Evolutionary conservation across 2,888 invertebrate genomes (phyloP).

Genomic region (Tubulanus polymorphus): DNA sequence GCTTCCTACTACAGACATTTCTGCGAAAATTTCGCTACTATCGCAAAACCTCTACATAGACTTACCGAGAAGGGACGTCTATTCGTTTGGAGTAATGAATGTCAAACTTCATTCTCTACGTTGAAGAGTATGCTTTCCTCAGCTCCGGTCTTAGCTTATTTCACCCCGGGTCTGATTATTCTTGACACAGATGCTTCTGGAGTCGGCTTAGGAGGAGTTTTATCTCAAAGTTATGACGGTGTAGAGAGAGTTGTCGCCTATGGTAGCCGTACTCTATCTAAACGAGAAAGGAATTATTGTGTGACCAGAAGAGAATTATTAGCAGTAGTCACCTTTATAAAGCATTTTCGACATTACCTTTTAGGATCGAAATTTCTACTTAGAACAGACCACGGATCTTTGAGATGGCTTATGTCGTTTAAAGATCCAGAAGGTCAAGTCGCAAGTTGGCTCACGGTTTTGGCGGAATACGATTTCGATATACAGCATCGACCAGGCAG

Average conservation of each 20-base stretch:
- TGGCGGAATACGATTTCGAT: conserved; percentile 12
- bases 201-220: neutral
- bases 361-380: neutral
- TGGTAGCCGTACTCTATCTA: neutral
- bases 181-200: neutral
- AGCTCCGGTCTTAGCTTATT: neutral
- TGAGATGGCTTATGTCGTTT: conserved; percentile 8
- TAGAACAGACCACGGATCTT: neutral
- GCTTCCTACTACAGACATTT: conserved; percentile 4
- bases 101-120: neutral
- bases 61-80: neutral
- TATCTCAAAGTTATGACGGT: neutral
- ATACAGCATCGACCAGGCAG: conserved; percentile 9
- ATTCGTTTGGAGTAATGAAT: neutral
- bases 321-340: neutral
- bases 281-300: neutral
- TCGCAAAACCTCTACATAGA: conserved; percentile 3
- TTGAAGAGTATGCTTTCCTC: neutral
- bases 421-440: conserved; percentile 14
- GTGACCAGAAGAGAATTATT: neutral
- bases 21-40: conserved; percentile 1
- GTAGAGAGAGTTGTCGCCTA: neutral
- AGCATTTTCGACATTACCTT: neutral
- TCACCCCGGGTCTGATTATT: neutral
- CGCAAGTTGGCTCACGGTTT: too few relatives aligned